Conservation (phyloP, 2,113 vertebrate species). For the Cyphomyrus plagiostoma region DNA sequence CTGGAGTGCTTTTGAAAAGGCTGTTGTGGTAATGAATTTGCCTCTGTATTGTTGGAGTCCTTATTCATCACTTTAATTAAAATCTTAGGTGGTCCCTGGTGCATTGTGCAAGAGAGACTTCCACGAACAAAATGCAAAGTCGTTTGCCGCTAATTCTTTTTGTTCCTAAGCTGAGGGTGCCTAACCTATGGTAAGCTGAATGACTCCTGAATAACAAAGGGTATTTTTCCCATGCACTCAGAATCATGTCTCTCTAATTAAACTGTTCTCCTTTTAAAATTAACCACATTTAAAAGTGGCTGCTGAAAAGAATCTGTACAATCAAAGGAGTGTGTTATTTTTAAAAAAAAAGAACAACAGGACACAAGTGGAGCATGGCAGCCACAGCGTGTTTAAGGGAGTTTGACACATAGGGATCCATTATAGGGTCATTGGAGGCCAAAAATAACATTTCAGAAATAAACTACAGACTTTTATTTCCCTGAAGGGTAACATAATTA, state of each 20-base stretch:
- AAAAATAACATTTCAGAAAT: background rate
- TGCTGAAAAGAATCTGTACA: background rate
- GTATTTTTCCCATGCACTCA: slow-evolving; percentile 34
- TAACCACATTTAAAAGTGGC: slow-evolving; percentile 18
- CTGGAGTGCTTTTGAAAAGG: slow-evolving; percentile 67
- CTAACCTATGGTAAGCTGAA: background rate
- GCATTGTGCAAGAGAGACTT: slow-evolving; percentile 45
- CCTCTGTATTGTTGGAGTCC: slow-evolving; percentile 49
- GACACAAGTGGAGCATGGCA: background rate
- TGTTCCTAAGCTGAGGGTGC: background rate
- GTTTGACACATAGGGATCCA: background rate
- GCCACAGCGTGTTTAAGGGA: background rate
- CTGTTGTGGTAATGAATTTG: slow-evolving; percentile 58
- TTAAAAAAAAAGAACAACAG: background rate
- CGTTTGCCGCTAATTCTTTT: slow-evolving; percentile 50
- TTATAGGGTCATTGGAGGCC: background rate
- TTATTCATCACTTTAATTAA: slow-evolving; percentile 70
- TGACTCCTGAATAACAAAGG: slow-evolving; percentile 55
- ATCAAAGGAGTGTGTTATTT: background rate
- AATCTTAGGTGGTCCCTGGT: slow-evolving; percentile 57
- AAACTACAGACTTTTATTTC: background rate
- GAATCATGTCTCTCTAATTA: slow-evolving; percentile 50
- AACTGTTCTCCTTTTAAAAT: slow-evolving; percentile 46
- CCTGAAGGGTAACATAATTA: slow-evolving; percentile 1
- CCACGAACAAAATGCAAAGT: slow-evolving; percentile 58